phyloP scores from a whole-genome alignment of 2,113 vertebrate genomes.

The Phainopepla nitens region DNA sequence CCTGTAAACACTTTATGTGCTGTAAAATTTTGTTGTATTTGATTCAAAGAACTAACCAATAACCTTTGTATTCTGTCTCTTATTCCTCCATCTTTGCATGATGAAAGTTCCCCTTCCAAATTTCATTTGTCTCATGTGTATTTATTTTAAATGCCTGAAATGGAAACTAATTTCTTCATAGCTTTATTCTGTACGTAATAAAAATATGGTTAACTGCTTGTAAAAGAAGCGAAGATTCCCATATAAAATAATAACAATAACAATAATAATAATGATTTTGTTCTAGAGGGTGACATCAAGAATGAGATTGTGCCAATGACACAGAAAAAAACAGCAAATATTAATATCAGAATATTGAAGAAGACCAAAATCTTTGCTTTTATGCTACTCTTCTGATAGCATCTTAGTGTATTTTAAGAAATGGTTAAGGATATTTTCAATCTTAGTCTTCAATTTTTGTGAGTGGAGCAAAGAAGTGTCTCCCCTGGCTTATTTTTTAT shows the following conservation, averaged over 20 bases:
- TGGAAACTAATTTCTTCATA: neutral
- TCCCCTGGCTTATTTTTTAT: neutral
- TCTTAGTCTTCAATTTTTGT: neutral
- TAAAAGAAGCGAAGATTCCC: neutral
- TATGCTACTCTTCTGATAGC: neutral
- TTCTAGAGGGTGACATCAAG: neutral
- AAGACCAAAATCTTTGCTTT: neutral
- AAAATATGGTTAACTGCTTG: neutral
- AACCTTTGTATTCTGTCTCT: neutral
- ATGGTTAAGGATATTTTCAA: neutral
- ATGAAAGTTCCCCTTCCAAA: neutral
- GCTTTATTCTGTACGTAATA: neutral
- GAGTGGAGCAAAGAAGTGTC: neutral
- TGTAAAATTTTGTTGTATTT: neutral
- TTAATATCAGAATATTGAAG: neutral
- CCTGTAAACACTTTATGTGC: neutral
- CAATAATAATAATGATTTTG: neutral
- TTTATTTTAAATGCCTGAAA: neutral
- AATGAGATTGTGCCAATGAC: neutral
- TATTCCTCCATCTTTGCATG: neutral
- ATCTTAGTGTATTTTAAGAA: neutral
- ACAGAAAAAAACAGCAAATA: neutral
- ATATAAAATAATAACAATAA: neutral
- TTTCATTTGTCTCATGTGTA: neutral
- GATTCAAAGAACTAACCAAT: neutral